A percentile compares a stretch with the other conserved stretches of the same genome.
Conservation (phyloP, 2,113 vertebrate genomes). For the Syngnathus typhle region DNA sequence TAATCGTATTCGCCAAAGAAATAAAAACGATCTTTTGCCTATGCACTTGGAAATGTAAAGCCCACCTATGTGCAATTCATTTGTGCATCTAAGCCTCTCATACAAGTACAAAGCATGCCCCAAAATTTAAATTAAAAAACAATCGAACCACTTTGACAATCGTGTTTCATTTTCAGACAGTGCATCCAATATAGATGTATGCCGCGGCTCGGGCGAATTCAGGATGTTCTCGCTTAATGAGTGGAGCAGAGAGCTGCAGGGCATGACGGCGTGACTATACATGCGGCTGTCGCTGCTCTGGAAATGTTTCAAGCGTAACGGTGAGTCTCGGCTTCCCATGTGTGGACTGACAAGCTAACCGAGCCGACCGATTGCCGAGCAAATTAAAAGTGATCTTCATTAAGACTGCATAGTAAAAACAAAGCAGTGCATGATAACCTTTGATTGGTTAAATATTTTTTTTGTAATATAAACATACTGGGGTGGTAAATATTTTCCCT, state of each 20-base stretch:
- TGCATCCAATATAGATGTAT: constrained; percentile 6
- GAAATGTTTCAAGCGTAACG: constrained; percentile 32
- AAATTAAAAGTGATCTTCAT: not conserved
- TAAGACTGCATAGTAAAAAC: not conserved
- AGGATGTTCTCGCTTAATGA: not conserved
- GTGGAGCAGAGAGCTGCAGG: constrained; percentile 20
- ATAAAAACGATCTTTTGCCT: constrained; percentile 36
- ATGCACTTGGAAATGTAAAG: constrained; percentile 32
- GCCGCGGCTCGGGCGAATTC: constrained; percentile 4
- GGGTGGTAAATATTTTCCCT: too few relatives aligned
- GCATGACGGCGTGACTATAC: constrained; percentile 13
- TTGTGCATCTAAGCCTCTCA: constrained; percentile 24
- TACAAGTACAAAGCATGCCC: too few relatives aligned
- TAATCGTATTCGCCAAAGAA: constrained; percentile 49
- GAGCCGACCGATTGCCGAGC: constrained; percentile 1
- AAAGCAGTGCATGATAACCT: too few relatives aligned
- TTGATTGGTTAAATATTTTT: not conserved
- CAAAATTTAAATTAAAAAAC: not conserved
- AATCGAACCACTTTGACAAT: not conserved
- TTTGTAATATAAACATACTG: too few relatives aligned
- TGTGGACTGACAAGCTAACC: constrained; percentile 7
- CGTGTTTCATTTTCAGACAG: not conserved
- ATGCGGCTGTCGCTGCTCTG: constrained; percentile 20
- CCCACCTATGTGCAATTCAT: constrained; percentile 32
- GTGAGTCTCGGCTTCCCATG: not conserved